These are phyloP conservation scores for Scortum barcoo DNA, from an alignment of 2,113 vertebrate species.

Conservation along the genomic window DNA sequence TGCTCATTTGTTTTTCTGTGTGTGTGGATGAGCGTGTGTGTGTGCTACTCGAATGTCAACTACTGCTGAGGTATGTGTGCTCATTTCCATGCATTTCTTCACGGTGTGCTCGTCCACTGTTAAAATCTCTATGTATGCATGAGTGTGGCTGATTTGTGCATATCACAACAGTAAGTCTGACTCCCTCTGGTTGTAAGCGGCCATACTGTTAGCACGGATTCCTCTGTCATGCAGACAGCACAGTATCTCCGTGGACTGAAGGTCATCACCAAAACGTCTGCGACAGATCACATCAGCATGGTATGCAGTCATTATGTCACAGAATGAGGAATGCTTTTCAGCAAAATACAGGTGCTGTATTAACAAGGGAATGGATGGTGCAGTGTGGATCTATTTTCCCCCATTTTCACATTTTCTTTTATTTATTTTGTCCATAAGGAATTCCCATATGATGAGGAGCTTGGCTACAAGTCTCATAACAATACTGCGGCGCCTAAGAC, in stretches of 20 bases:
- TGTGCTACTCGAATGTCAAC: constrained; percentile 32
- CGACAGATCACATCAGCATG: constrained; percentile 47
- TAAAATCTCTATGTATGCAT: constrained; percentile 41
- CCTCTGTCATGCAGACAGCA: constrained; percentile 57
- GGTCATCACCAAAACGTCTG: constrained; percentile 39
- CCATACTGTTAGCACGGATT: constrained; percentile 31
- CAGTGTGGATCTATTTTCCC: constrained; percentile 38
- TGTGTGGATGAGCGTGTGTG: constrained; percentile 9
- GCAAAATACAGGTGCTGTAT: constrained; percentile 38
- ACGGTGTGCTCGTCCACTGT: constrained; percentile 18
- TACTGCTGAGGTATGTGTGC: constrained; percentile 30
- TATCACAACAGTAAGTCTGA: constrained; percentile 36
- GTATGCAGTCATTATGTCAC: constrained; percentile 34
- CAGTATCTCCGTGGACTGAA: constrained; percentile 41
- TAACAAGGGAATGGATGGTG: constrained; percentile 39
- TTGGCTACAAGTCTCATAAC: constrained; percentile 87
- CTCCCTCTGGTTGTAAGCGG: constrained; percentile 44
- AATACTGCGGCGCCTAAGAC: constrained; percentile 91
- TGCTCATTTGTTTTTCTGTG: constrained; percentile 30
- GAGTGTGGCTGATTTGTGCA: constrained; percentile 52
- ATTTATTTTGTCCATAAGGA: constrained; percentile 68
- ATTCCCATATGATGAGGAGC: constrained; percentile 89
- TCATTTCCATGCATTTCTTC: constrained; percentile 50
- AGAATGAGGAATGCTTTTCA: constrained; percentile 13
- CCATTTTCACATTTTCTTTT: constrained; percentile 34